Evolutionary conservation across 1,140 invertebrate genomes (phyloP).

Genomic region (Ptiloglossa arizonensis): DNA sequence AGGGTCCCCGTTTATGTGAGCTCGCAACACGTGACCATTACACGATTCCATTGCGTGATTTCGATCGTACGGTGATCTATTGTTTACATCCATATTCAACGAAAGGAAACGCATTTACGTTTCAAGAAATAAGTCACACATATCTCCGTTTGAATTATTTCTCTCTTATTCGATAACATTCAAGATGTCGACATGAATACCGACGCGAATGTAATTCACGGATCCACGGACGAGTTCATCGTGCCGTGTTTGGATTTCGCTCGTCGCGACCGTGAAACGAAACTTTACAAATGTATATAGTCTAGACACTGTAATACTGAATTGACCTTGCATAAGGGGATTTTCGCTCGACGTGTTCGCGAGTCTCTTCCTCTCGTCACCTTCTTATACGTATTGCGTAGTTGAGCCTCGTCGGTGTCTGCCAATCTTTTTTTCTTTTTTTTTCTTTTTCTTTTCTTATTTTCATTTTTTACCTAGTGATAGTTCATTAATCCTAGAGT

Average conservation of each 20-base stretch:
- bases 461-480: conserved; percentile 1
- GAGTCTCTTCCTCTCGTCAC: not conserved
- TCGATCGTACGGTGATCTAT: no score
- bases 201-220: no score
- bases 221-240: no score
- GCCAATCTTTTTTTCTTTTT: not conserved
- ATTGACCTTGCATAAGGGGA: conserved; percentile 27
- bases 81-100: no score
- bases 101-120: no score
- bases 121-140: no score
- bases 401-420: conserved; percentile 28
- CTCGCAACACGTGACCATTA: no score
- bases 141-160: no score
- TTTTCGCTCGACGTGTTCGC: conserved; percentile 13
- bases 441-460: not conserved
- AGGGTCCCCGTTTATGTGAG: no score
- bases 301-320: conserved; percentile 33
- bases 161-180: no score
- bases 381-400: conserved; percentile 8
- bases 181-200: no score
- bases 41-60: no score
- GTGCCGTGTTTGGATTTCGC: not conserved
- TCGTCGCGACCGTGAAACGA: conserved; percentile 29
- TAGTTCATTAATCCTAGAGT: conserved; percentile 25
- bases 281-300: conserved; percentile 14